phyloP scores from a whole-genome alignment of 2,888 invertebrate species.

The Drosophila tanythrix region DNA sequence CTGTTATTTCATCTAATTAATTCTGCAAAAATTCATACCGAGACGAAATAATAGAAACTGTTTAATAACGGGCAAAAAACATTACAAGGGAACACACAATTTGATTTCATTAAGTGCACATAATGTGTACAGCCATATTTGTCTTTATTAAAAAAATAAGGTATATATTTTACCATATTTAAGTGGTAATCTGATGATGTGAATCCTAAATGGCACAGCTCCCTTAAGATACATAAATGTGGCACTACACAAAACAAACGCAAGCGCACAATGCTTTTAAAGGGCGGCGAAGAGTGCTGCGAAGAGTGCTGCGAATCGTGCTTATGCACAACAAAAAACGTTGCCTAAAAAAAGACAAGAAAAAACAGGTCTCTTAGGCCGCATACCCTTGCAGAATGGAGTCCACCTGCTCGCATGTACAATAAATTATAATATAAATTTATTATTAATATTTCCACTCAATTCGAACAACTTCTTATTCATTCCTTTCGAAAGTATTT shows the following conservation, averaged over 20 bases:
- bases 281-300: background rate
- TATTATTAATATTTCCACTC: background rate
- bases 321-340: conserved; percentile 24
- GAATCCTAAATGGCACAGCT: conserved; percentile 55
- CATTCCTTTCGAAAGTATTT: background rate
- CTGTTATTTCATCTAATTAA: background rate
- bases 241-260: conserved; percentile 18
- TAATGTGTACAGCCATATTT: background rate
- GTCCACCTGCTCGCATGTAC: background rate
- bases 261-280: conserved; percentile 1
- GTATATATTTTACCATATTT: conserved; percentile 16
- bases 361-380: background rate
- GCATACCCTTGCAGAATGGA: background rate
- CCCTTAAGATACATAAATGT: conserved; percentile 67
- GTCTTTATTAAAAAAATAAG: conserved; percentile 7
- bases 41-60: background rate
- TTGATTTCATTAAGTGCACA: background rate
- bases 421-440: background rate
- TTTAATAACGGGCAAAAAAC: background rate
- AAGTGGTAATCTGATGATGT: conserved; percentile 33
- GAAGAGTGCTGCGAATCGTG: conserved; percentile 30
- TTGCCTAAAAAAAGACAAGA: background rate
- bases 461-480: background rate
- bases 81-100: background rate
- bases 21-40: background rate